These are phyloP conservation scores for Buceros bicornis DNA, from an alignment of 2,797 vertebrate species.

Conservation along the genomic window DNA sequence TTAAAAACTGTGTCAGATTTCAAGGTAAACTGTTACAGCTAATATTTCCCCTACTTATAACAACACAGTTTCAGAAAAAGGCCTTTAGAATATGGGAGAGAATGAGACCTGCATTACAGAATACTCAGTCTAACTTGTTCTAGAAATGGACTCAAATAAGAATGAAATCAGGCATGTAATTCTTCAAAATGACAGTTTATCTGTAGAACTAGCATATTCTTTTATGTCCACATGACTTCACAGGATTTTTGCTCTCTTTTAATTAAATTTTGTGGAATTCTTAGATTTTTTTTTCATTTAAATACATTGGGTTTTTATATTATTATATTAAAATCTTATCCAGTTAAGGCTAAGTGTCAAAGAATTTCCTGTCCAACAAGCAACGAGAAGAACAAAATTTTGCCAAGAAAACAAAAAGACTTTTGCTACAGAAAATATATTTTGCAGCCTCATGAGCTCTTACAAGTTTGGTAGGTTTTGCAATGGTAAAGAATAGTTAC, in stretches of 20 bases:
- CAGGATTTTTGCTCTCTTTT: neutral
- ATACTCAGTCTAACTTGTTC: neutral
- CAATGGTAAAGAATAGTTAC: neutral
- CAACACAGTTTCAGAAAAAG: neutral
- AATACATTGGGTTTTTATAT: neutral
- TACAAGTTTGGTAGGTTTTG: neutral
- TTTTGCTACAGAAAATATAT: neutral
- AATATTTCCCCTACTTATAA: neutral
- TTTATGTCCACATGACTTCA: neutral
- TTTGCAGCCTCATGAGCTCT: neutral
- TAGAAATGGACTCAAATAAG: neutral
- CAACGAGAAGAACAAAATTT: neutral
- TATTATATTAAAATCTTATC: neutral
- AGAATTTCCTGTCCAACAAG: neutral
- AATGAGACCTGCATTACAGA: neutral
- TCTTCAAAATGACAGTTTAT: neutral
- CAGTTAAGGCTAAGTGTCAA: neutral
- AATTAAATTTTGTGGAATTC: neutral
- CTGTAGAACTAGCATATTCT: neutral
- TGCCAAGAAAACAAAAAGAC: neutral
- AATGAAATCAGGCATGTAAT: neutral
- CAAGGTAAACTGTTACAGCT: neutral
- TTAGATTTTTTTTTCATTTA: neutral
- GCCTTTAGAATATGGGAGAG: neutral
- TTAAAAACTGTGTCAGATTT: neutral